These are phyloP conservation scores for Acrocephalus kingi DNA, from an alignment of 2,113 vertebrate species.

Conservation along the genomic window DNA sequence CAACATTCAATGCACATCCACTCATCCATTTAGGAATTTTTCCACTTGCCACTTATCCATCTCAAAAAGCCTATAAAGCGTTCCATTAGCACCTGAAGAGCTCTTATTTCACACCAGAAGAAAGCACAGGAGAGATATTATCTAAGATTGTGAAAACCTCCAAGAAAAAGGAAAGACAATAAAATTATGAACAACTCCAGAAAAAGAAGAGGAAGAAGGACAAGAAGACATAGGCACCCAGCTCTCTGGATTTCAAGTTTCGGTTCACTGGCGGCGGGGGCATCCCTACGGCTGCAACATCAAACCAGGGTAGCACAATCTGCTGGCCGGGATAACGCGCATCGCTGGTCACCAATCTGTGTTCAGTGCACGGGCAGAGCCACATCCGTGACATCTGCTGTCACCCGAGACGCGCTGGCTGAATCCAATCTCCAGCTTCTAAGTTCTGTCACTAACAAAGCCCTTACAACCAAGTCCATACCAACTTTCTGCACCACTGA, in stretches of 20 bases:
- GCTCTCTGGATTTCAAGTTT: too few species aligned
- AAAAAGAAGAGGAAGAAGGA: not conserved
- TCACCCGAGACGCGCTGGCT: fast-evolving
- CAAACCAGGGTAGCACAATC: fast-evolving
- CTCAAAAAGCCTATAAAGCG: not conserved
- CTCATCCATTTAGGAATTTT: not conserved
- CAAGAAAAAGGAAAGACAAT: not conserved
- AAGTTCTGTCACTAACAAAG: not conserved
- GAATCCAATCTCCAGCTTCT: fast-evolving
- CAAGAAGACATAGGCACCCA: not conserved
- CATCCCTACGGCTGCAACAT: fast-evolving
- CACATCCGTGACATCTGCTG: fast-evolving
- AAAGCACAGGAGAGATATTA: not conserved
- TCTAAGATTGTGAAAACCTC: not conserved
- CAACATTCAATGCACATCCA: not conserved
- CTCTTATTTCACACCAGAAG: not conserved
- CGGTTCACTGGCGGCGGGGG: not conserved
- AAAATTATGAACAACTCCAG: not conserved
- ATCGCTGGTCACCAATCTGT: fast-evolving
- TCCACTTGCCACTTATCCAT: not conserved
- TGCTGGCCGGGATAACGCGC: not conserved
- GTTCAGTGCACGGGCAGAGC: not conserved
- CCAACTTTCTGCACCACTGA: fast-evolving
- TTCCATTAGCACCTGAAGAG: not conserved
- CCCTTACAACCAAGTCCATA: fast-evolving